Base-by-base conservation (phyloP, 2,797 vertebrate genomes). In the Mormyrops attenuatus region DNA sequence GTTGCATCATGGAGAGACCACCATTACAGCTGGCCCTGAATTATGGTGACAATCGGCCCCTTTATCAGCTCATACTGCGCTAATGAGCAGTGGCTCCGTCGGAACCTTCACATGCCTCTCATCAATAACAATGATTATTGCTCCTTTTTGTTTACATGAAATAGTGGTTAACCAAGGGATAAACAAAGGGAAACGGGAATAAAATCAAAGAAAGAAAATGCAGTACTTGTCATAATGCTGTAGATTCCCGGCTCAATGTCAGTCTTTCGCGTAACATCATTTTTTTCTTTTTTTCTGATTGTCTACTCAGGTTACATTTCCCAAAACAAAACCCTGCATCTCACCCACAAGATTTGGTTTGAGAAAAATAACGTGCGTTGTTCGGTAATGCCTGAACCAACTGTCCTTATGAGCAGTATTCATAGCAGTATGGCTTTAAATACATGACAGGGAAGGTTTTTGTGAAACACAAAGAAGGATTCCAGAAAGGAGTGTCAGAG, bases 1-100 rank as follows among this genome's bases (percentile, higher is more conserved):
- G 49, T n/a, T 6, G 44, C 63, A 49, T 80, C 15, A 55, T 20
- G 66, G 77, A 50, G 53, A 89, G 88, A 84, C 89, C 84, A 89
- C 60, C 38, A 57, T 89, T 52, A 85, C 30, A 26, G 88, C 77
- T 69, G 5, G 41, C 17, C 17, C 44, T 85, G 52, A 89, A 30
- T 84, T 52, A 82, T 89, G 87, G 87, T 26, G 55, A 88, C 87
- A 66, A 47, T 63, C 50, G 44, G 38, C 87, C 87, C 57, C 55
- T 88, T 66, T 88, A 66, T 88, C 87, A 88, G 87, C 57, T 66
- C 87, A 66, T 66, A 44, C 57, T 66, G 87, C 22, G 57, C 87
- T 88, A 88, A 88, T 84, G 73, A 44, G 69, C 87, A n/a, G n/a
- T 5, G 52, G 34, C 5, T 88, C 38, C 57, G 20, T 49, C 11